Base-by-base conservation (phyloP, 2,888 invertebrate genomes). In the Cataglyphis rosenhaueri region DNA sequence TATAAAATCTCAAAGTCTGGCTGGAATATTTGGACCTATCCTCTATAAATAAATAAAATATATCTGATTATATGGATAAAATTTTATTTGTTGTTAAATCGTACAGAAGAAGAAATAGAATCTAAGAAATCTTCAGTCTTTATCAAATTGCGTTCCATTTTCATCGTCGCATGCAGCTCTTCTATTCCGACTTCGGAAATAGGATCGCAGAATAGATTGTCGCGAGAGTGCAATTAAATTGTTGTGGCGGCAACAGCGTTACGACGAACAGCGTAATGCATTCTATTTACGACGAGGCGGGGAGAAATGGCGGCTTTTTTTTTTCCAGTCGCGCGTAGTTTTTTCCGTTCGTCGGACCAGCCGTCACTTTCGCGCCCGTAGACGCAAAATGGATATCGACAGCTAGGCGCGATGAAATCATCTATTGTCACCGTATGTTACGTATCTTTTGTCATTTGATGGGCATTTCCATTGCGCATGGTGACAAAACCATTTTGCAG, bases 311-410 rank as follows among this genome's bases (percentile, higher is more conserved):
- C 35, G 4, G 10, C 62, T 62, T 52, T 48, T 74, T 35, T 52
- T 32, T 9, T 21, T 4, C 12, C 75, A 48, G 25, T 32, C 48
- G 52, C 59, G 9, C 52, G 41, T 35, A 70, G 81, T 81, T 81
- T 81, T 62, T 25, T 25, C 74, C 74, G 75, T 12, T 66, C 59
- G 73, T 75, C 55, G 41, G 62, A 6, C 75, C 21, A 18, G 62
- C 79, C 79, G 83, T 83, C 82, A 78, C 78, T 82, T 70, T 71
- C 57, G 18, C n/a, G 41, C 29, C 55, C 79, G 70, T 15, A 41
- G 59, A 12, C 64, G 48, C 59, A 82, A 82, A 84, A 84, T 84
- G 70, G 70, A 44, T 84, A 84, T 84, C 82, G 84, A 84, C 84
- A 84, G 82, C 44, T 29, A 38, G 38, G 74, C 62, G 44, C 66